Base-by-base conservation (phyloP, 2,888 invertebrate genomes). In the Cerastoderma edule region DNA sequence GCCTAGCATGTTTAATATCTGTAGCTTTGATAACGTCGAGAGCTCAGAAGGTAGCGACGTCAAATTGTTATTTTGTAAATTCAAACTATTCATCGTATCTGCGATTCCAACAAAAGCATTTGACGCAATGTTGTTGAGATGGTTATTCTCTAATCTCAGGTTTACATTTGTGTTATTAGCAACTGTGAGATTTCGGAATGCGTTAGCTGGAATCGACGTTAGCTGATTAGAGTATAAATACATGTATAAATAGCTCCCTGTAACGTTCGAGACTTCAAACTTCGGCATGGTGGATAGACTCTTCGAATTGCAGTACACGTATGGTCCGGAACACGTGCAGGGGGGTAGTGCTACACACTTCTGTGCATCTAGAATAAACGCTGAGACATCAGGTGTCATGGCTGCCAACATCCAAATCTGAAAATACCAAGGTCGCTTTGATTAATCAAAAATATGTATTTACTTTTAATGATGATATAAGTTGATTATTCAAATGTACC, bases 321-420 rank as follows among this genome's bases (percentile, higher is more conserved):
- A 24, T 19, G n/a, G n/a, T 33, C 63, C 24, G n/a, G 35, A 22
- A 27, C 63, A 63, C 16, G 63, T 63, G 39, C 63, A 63, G 1
- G 63, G 63, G 3, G 35, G 19, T 10, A n/a, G 13, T 19, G 63
- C 63, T 19, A 63, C 13, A 22, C 63, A 63, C 28, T 16, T 27
- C 22, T 63, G 63, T n/a, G 35, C 63, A 22, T 63, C 35, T 1
- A 63, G 39, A 1, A 63, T n/a, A 35, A 63, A 63, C 8, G 28
- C 1, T 13, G 16, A 5, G 8, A 28, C 22, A 30, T 1, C 22
- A n/a, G 53, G n/a, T n/a, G n/a, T n/a, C n/a, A n/a, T n/a, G n/a
- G n/a, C n/a, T n/a, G n/a, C n/a, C n/a, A n/a, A n/a, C n/a, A n/a
- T n/a, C n/a, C n/a, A n/a, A n/a, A n/a, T n/a, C n/a, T n/a, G n/a